Base-by-base conservation (phyloP, 2,888 invertebrate genomes). In the Stictocephala bisonia region DNA sequence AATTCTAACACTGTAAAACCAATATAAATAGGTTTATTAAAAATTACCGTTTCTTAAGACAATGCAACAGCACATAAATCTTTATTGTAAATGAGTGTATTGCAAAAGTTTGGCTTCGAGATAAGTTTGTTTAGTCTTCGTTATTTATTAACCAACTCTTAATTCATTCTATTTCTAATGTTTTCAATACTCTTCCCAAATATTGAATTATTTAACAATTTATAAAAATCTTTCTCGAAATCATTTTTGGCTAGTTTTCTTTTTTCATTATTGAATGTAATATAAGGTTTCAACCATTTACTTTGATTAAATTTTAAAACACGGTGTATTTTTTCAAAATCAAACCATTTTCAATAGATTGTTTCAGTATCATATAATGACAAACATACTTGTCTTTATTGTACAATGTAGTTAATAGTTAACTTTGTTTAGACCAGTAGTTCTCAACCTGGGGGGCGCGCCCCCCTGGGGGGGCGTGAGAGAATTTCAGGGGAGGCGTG, bases 341-440 rank as follows among this genome's bases (percentile, higher is more conserved):
- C 15, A 83, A 48, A 0, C 82, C 83, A 48, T 80, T 53, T 27
- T 78, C 58, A 3, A 83, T 40, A 74, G 78, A 78, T 69, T 81
- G 77, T 51, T 80, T 77, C 7, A 81, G 74, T 71, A 77, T 78
- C 22, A 78, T 69, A 26, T 80, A 81, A 73, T 83, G 81, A 20
- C 81, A 79, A 0, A 81, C 71, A 71, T 81, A 81, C 9, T 79
- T 76, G 26, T 29, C 20, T 75, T 81, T 82, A 56, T 79, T 50
- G 18, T 78, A 71, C 3, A 82, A 71, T 68, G 78, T 80, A 0
- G 80, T 69, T 24, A 80, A 40, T 35, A 80, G 44, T 77, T 79
- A 79, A 6, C n/a, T 29, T 44, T 58, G 24, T 48, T 58, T 60
- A 29, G n/a, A n/a, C n/a, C n/a, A n/a, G n/a, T n/a, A n/a, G n/a